Evolutionary conservation across 1,140 invertebrate species (phyloP).

Genomic region (Drosophila saltans): DNA sequence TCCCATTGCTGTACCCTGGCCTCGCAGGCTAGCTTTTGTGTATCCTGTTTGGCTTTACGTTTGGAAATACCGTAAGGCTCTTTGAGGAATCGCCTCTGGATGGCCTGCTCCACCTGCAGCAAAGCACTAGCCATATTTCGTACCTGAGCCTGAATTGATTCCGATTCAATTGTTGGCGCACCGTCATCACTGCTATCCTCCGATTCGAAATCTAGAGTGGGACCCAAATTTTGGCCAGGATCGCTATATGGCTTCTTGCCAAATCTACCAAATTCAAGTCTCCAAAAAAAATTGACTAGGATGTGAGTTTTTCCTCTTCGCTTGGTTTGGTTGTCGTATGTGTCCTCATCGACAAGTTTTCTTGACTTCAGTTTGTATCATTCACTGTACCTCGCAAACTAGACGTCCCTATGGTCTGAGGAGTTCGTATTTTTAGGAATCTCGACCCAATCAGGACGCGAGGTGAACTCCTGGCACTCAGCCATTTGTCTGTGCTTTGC

Average conservation of each 20-base stretch:
- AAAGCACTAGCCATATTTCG: constrained; percentile 90
- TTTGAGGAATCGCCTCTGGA: constrained; percentile 92
- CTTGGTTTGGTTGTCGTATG: too few relatives aligned
- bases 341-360: too few relatives aligned
- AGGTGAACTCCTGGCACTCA: too few relatives aligned
- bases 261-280: constrained; percentile 1
- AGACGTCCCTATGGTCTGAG: too few relatives aligned
- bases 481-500: too few relatives aligned
- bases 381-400: too few relatives aligned
- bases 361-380: too few relatives aligned
- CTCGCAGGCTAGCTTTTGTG: constrained; percentile 68
- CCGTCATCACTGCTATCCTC: constrained; percentile 76
- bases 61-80: constrained; percentile 88
- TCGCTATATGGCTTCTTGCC: constrained; percentile 81
- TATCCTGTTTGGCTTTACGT: constrained; percentile 81
- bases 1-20: constrained; percentile 91
- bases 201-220: constrained; percentile 60
- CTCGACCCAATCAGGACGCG: too few relatives aligned
- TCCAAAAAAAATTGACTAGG: too few relatives aligned
- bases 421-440: too few relatives aligned
- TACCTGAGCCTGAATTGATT: constrained; percentile 83
- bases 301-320: too few relatives aligned
- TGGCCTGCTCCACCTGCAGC: constrained; percentile 91
- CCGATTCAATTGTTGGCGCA: constrained; percentile 77
- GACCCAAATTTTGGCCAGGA: constrained; percentile 86